A percentile compares a stretch with the other conserved stretches of the same genome.
Conservation (phyloP, 2,797 vertebrate species). For the Acanthis flammea region DNA sequence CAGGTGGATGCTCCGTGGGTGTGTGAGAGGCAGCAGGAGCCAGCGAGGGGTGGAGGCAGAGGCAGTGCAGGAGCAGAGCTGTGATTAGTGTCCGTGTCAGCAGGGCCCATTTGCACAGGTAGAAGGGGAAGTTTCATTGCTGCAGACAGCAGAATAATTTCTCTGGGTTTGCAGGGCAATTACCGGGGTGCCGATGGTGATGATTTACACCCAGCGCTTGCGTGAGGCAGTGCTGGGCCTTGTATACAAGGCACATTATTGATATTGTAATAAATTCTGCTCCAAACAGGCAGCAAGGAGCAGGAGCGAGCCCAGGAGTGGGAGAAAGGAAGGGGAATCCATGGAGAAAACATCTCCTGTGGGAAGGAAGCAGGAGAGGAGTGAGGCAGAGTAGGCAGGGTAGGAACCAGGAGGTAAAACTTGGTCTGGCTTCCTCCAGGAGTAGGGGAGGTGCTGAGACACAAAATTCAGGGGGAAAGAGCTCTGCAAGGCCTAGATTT, state of each 20-base stretch:
- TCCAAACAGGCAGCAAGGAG: slow-evolving; percentile 30
- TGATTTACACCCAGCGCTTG: slow-evolving; percentile 49
- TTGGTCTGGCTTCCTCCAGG: not conserved
- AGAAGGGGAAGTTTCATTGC: not conserved
- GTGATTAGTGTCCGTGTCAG: not conserved
- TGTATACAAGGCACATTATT: slow-evolving; percentile 67
- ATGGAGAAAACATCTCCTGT: not conserved
- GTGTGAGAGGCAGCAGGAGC: not conserved
- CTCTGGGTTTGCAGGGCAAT: slow-evolving; percentile 55
- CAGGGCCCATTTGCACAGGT: not conserved
- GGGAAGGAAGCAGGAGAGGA: not conserved
- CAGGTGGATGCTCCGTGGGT: fast-evolving
- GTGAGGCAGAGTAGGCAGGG: not conserved
- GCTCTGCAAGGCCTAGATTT: not conserved
- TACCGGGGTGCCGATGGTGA: slow-evolving; percentile 2
- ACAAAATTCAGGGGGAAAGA: not conserved
- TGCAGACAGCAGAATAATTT: slow-evolving; percentile 46
- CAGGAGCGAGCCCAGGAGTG: not conserved
- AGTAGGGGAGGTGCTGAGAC: not conserved
- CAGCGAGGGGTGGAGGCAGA: not conserved
- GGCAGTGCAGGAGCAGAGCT: not conserved
- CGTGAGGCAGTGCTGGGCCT: slow-evolving; percentile 10
- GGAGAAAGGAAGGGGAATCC: not conserved
- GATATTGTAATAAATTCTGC: slow-evolving; percentile 66
- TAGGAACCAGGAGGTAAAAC: not conserved